Evolutionary conservation across 2,888 invertebrate genomes (phyloP).

Genomic region (Dicranocentrus wangi): DNA sequence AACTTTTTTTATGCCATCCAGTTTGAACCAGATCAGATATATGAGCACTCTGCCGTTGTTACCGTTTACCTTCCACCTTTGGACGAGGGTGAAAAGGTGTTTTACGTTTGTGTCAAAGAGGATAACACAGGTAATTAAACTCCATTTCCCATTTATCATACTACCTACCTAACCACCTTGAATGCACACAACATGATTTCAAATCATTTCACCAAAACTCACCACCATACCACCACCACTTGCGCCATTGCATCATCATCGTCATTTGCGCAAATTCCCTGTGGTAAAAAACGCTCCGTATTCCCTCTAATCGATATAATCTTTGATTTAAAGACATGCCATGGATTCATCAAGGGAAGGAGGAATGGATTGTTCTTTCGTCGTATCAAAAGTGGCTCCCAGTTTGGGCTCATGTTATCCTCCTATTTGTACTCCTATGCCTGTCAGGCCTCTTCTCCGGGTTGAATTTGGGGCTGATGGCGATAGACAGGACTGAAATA

Average conservation of each 20-base stretch:
- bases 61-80: conserved; percentile 72
- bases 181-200: too few species aligned
- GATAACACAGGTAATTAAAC: conserved; percentile 60
- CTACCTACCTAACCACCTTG: too few species aligned
- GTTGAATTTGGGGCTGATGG: conserved; percentile 84
- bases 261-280: too few species aligned
- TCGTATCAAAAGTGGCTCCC: conserved; percentile 77
- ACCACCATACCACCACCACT: too few species aligned
- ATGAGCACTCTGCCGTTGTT: conserved; percentile 68
- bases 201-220: too few species aligned
- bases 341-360: conserved; percentile 71
- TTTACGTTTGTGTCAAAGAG: conserved; percentile 73
- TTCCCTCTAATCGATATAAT: too few species aligned
- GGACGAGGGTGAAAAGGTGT: conserved; percentile 69
- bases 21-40: conserved; percentile 59
- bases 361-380: conserved; percentile 68
- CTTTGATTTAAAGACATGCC: conserved; percentile 68
- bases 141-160: too few species aligned
- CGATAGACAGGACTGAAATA: conserved; percentile 94
- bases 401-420: conserved; percentile 83
- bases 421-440: conserved; percentile 77
- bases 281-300: neutral
- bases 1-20: conserved; percentile 10
- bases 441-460: conserved; percentile 98
- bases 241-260: too few species aligned